These are phyloP conservation scores for Crocodylus rhombifer DNA, from an alignment of 2,797 vertebrate genomes.

Conservation along the genomic window DNA sequence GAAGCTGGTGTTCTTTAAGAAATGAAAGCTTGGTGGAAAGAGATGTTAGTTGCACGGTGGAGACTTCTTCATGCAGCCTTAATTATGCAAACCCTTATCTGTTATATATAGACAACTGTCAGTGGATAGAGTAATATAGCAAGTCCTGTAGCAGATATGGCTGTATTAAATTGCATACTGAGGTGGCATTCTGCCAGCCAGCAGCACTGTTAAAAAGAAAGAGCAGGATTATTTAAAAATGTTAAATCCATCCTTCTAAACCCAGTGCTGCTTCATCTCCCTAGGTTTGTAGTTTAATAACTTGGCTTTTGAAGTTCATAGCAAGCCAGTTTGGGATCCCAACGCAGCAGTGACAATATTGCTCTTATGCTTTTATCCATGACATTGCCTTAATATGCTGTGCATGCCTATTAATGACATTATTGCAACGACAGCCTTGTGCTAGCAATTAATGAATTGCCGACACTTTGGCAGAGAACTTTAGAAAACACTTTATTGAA, in stretches of 20 bases:
- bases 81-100: constrained; percentile 63
- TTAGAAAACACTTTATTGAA: neutral
- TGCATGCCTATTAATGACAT: neutral
- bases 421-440: neutral
- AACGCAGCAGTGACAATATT: neutral
- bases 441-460: neutral
- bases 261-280: neutral
- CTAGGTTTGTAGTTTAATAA: neutral
- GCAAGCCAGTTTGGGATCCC: neutral
- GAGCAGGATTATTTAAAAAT: constrained; percentile 37
- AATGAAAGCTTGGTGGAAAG: constrained; percentile 36
- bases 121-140: constrained; percentile 37
- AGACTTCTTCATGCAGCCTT: constrained; percentile 55
- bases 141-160: constrained; percentile 57
- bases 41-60: constrained; percentile 26
- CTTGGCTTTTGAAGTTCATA: neutral
- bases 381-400: neutral
- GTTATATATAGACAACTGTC: constrained; percentile 66
- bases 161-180: constrained; percentile 58
- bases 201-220: constrained; percentile 35
- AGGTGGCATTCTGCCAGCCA: constrained; percentile 45
- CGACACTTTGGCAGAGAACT: neutral
- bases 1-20: neutral
- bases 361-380: neutral
- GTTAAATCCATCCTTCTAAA: constrained; percentile 10